Conservation (phyloP, 2,797 vertebrate genomes). For the Phataginus tricuspis region DNA sequence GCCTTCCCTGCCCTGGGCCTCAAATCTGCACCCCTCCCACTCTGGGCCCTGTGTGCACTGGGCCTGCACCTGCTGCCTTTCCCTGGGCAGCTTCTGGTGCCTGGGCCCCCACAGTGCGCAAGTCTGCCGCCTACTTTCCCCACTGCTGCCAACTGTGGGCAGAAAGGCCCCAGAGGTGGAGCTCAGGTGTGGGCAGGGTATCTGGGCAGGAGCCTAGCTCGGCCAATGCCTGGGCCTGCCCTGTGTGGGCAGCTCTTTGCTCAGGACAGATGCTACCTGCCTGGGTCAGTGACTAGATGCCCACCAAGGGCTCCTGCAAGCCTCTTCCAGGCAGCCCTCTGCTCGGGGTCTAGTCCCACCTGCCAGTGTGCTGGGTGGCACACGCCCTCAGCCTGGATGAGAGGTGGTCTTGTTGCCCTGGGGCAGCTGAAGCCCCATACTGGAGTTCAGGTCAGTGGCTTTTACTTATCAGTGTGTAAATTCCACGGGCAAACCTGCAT, state of each 20-base stretch:
- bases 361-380: too few relatives aligned
- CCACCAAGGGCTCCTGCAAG: not conserved
- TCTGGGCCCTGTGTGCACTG: accelerated
- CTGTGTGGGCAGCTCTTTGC: not conserved
- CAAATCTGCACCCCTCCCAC: not conserved
- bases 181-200: not conserved
- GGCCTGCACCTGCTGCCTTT: not conserved
- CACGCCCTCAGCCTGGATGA: not conserved
- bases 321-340: not conserved
- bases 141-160: accelerated
- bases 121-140: not conserved
- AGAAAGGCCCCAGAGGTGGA: not conserved
- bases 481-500: not conserved
- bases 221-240: not conserved
- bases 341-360: not conserved
- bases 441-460: not conserved
- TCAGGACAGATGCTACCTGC: not conserved
- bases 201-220: not conserved
- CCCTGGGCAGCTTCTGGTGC: not conserved
- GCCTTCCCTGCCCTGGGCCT: not conserved
- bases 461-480: not conserved
- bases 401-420: not conserved
- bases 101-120: not conserved
- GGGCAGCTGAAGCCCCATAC: not conserved
- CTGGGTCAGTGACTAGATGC: not conserved